Conservation (phyloP, 2,888 invertebrate species). For the Leptopilina drosophilae region DNA sequence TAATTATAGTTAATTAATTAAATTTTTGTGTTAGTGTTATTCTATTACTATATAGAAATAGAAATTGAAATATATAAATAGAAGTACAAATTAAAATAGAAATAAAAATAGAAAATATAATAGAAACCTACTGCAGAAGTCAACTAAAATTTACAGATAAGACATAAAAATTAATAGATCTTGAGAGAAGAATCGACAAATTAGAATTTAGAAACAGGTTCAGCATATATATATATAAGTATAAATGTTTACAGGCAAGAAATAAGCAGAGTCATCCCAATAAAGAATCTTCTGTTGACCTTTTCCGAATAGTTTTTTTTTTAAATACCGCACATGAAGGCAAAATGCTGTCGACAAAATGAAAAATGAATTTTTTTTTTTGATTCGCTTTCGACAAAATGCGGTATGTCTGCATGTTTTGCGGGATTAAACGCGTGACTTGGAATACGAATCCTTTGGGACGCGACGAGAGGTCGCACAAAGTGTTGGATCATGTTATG, state of each 20-base stretch:
- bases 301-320: background rate
- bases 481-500: constrained; percentile 70
- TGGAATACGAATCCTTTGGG: constrained; percentile 72
- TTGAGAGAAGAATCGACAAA: background rate
- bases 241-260: too few species aligned
- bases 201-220: too few species aligned
- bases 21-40: too few species aligned
- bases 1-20: too few species aligned
- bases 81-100: too few species aligned
- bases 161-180: too few species aligned
- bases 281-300: background rate
- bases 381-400: constrained; percentile 24
- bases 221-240: too few species aligned
- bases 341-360: constrained; percentile 32
- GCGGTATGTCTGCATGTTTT: constrained; percentile 61
- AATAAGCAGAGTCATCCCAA: too few species aligned
- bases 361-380: constrained; percentile 25
- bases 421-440: constrained; percentile 71
- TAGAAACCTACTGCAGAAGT: too few species aligned
- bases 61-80: too few species aligned
- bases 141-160: too few species aligned
- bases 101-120: too few species aligned
- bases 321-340: constrained; percentile 21
- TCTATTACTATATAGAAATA: background rate
- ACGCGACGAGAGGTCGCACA: constrained; percentile 65